These are phyloP conservation scores for Ptychoptera contaminata DNA, from an alignment of 2,888 invertebrate species.

Conservation along the genomic window DNA sequence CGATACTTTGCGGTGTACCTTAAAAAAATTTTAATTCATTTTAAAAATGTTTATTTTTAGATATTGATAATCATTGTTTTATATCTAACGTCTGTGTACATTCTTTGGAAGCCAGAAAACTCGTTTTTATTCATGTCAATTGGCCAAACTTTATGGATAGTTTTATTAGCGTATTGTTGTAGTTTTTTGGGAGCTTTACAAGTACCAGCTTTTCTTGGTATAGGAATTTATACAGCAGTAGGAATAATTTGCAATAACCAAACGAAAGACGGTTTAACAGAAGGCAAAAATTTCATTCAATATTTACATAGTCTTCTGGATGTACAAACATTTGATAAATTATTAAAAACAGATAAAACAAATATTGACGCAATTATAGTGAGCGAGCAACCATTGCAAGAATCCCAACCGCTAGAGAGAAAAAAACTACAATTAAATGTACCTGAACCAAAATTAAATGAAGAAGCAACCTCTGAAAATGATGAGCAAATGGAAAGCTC, in stretches of 20 bases:
- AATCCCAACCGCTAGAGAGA: not conserved
- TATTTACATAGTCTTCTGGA: slow-evolving; percentile 2
- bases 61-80: slow-evolving; percentile 46
- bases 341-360: not conserved
- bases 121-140: slow-evolving; percentile 47
- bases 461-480: slow-evolving; percentile 19
- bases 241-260: slow-evolving; percentile 41
- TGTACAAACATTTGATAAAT: slow-evolving; percentile 1
- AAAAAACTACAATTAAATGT: slow-evolving; percentile 12
- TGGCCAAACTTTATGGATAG: slow-evolving; percentile 59
- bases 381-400: not conserved
- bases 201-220: slow-evolving; percentile 53
- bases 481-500: slow-evolving; percentile 42
- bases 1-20: not conserved
- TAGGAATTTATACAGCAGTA: slow-evolving; percentile 47
- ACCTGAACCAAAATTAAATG: slow-evolving; percentile 23
- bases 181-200: slow-evolving; percentile 60
- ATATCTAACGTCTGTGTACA: slow-evolving; percentile 53
- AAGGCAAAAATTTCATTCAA: not conserved
- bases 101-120: slow-evolving; percentile 61
- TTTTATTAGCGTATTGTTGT: slow-evolving; percentile 57
- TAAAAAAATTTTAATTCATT: not conserved
- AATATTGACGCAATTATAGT: not conserved
- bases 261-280: not conserved
- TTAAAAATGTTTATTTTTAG: slow-evolving; percentile 34